Evolutionary conservation across 2,888 invertebrate species (phyloP), one percentile per base, ranked within the genome.

Genomic region (Pandemis corylana): DNA sequence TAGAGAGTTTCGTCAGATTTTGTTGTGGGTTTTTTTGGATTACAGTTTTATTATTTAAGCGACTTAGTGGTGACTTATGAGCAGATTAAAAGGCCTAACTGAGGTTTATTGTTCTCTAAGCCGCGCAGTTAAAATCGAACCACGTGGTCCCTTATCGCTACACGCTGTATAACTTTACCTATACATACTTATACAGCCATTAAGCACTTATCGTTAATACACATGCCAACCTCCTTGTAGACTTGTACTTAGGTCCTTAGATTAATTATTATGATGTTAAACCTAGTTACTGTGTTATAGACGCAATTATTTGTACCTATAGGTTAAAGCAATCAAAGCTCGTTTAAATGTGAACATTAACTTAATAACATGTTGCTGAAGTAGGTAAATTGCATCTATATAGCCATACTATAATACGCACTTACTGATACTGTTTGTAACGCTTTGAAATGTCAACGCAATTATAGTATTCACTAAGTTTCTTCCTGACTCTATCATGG

Each of bases 191-290:
- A 67, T 44, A 64, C 36, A 51, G 67, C 53, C 67, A 67, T 67
- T 67, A 53, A 53, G 67, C 41, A 67, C 51, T 67, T 67, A 67
- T 67, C 67, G 67, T 53, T 53, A 66, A 66, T 66, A 67, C 67
- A 67, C 67, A 67, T 67, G 67, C 67, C 67, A 67, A 28, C 51
- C 67, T 53, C 41, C 67, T 67, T 28, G 67, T 53, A 67, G 53
- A 49, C 67, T 67, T 67, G 67, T 67, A 66, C 67, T 41, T 64
- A 28, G 67, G 51, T n/a, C 59, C 10, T 9, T 67, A 53, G 67
- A 67, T 67, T 67, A 67, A 67, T 53, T 67, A 36, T 67, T 53
- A 67, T 67, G 41, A 67, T 67, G 66, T 53, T 67, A 53, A 67
- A 67, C 66, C 66, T 53, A 51, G 66, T 53, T 67, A 67, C 66